A percentile compares a stretch with the other conserved stretches of the same genome.
phyloP scores from a whole-genome alignment of 2,888 invertebrate genomes.

The Resseliella maxima region DNA sequence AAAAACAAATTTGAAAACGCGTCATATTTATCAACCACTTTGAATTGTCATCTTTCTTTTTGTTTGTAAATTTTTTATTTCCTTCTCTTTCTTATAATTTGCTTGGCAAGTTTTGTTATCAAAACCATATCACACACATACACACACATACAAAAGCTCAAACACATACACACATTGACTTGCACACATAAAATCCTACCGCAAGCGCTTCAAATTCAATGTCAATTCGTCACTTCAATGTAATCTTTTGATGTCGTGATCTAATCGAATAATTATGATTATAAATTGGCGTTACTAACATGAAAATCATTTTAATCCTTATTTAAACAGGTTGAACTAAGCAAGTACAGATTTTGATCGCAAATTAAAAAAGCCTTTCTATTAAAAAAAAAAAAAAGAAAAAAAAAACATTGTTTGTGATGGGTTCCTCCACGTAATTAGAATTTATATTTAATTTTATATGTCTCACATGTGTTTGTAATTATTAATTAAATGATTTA shows the following conservation, averaged over 20 bases:
- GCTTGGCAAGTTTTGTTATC: background rate
- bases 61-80: no score
- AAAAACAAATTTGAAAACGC: background rate
- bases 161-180: background rate
- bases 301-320: slow-evolving; percentile 8
- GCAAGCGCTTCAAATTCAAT: background rate
- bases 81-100: background rate
- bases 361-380: no score
- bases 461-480: background rate
- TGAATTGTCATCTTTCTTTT: background rate
- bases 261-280: background rate
- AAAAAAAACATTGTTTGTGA: no score
- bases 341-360: background rate
- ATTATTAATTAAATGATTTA: background rate
- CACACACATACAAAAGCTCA: no score
- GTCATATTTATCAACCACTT: background rate
- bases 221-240: background rate
- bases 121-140: background rate
- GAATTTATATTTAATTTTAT: background rate
- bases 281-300: slow-evolving; percentile 33
- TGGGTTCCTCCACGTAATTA: slow-evolving; percentile 29
- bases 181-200: background rate
- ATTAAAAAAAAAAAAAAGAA: background rate
- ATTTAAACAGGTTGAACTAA: slow-evolving; percentile 21
- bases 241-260: background rate